These are phyloP conservation scores for Willowsia nigromaculata DNA, from an alignment of 2,888 invertebrate species.

Conservation along the genomic window DNA sequence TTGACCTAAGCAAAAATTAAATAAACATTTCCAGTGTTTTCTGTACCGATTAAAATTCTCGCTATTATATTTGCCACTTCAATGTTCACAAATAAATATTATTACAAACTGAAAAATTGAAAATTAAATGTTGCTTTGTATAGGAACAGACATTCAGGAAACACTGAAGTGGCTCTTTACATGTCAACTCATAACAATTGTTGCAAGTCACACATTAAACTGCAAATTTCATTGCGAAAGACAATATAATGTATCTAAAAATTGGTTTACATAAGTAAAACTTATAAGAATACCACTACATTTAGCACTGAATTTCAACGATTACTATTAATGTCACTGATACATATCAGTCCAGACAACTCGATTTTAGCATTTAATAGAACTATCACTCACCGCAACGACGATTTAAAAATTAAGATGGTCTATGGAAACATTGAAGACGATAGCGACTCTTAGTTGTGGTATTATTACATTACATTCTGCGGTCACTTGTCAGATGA, in stretches of 20 bases:
- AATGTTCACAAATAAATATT: neutral
- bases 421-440: neutral
- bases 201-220: neutral
- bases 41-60: neutral
- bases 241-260: neutral
- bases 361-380: neutral
- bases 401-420: neutral
- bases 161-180: neutral
- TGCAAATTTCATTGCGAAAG: neutral
- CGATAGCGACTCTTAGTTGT: neutral
- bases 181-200: neutral
- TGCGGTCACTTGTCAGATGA: neutral
- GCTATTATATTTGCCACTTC: neutral
- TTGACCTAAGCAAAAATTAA: neutral
- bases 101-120: neutral
- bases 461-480: neutral
- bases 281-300: neutral
- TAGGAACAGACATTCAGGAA: neutral
- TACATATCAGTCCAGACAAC: neutral
- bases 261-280: neutral
- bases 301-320: neutral
- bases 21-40: neutral
- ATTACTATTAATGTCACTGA: slow-evolving; percentile 6
- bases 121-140: neutral
- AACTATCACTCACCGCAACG: neutral